These are phyloP conservation scores for Melopsittacus undulatus DNA, from an alignment of 2,797 vertebrate genomes.

Conservation along the genomic window DNA sequence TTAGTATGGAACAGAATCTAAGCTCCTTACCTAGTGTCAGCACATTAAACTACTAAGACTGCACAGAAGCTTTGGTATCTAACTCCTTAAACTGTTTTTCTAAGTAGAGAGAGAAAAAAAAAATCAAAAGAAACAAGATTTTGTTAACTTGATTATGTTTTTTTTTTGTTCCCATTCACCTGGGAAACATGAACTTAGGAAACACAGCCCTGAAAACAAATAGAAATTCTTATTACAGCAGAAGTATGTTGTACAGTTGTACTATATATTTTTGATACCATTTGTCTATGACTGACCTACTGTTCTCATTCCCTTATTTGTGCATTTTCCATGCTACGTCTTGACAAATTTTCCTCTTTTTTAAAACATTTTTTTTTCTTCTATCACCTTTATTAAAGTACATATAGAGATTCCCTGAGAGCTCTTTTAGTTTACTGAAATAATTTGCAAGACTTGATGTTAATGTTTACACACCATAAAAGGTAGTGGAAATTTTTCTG, in stretches of 20 bases:
- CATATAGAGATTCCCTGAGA: neutral
- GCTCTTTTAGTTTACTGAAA: neutral
- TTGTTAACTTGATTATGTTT: neutral
- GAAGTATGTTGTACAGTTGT: neutral
- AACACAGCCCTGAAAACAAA: neutral
- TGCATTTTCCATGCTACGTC: neutral
- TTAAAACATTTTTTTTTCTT: neutral
- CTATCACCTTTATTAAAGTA: neutral
- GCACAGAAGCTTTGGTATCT: neutral
- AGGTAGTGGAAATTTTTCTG: neutral
- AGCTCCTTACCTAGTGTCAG: neutral
- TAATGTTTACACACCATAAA: neutral
- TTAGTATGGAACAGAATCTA: neutral
- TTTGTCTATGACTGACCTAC: neutral
- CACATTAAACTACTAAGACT: neutral
- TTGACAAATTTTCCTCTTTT: neutral
- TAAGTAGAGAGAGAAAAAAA: neutral
- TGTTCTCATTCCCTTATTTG: neutral
- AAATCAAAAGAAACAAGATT: neutral
- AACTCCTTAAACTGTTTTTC: neutral
- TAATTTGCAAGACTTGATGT: neutral
- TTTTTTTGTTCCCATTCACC: neutral
- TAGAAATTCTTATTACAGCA: neutral
- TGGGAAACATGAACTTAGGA: neutral
- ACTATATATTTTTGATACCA: neutral